phyloP scores from a whole-genome alignment of 2,888 invertebrate genomes.

The Electrophaes corylata region DNA sequence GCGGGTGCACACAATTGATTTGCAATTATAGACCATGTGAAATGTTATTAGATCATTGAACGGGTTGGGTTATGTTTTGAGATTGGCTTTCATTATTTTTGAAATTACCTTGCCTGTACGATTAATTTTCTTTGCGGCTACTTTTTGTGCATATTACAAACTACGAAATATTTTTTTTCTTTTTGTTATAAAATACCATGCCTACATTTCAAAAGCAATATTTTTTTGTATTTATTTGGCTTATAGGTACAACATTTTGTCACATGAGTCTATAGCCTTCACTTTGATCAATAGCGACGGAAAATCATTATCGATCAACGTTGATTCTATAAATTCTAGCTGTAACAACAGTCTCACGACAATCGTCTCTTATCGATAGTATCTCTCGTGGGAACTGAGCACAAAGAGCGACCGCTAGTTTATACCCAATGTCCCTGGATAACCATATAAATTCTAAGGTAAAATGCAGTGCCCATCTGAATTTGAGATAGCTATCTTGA shows the following conservation, averaged over 20 bases:
- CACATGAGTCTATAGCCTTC: background rate
- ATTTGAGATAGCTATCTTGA: slow-evolving; percentile 70
- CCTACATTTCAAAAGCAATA: too few relatives aligned
- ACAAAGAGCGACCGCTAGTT: slow-evolving; percentile 64
- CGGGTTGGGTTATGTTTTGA: slow-evolving; percentile 44
- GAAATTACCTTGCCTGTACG: background rate
- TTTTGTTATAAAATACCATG: too few relatives aligned
- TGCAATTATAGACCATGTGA: slow-evolving; percentile 49
- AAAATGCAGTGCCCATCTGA: slow-evolving; percentile 64
- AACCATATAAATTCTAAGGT: slow-evolving; percentile 62
- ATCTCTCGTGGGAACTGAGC: slow-evolving; percentile 61
- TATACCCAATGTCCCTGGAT: slow-evolving; percentile 47
- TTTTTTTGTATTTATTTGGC: too few relatives aligned
- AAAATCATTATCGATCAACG: slow-evolving; percentile 29
- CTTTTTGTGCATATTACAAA: background rate
- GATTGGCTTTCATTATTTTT: slow-evolving; percentile 4
- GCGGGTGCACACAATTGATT: slow-evolving; percentile 54
- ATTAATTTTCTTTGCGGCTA: background rate
- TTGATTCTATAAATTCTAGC: slow-evolving; percentile 29
- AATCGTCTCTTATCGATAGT: slow-evolving; percentile 58
- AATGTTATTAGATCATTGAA: slow-evolving; percentile 45
- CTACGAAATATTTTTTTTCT: too few relatives aligned
- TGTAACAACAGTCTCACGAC: slow-evolving; percentile 43
- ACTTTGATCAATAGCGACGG: slow-evolving; percentile 25
- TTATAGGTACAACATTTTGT: background rate